These are phyloP conservation scores for Kryptolebias marmoratus DNA, from an alignment of 2,113 vertebrate genomes.

Conservation along the genomic window DNA sequence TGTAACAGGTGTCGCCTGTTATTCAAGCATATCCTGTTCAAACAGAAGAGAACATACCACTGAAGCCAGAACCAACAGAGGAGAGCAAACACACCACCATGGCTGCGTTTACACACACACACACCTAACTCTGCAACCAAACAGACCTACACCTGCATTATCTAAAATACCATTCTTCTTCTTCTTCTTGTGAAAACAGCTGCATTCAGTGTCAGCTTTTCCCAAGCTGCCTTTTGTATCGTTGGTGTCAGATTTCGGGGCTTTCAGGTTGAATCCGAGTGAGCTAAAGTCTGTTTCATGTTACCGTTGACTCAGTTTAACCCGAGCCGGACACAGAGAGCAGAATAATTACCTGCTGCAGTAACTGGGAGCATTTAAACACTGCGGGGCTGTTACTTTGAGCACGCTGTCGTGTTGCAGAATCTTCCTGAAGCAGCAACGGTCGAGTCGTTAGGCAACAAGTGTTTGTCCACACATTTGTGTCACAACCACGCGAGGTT, in stretches of 20 bases:
- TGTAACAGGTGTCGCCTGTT: conserved; percentile 48
- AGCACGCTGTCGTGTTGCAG: background rate
- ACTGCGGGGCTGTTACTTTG: background rate
- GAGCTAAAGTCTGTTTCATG: background rate
- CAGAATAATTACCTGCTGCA: background rate
- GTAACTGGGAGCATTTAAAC: background rate
- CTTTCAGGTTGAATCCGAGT: background rate
- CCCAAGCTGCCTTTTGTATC: no score
- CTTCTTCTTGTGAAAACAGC: background rate
- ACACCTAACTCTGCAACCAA: background rate
- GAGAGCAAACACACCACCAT: conserved; percentile 13
- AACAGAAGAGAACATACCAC: conserved; percentile 24
- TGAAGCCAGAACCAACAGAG: conserved; percentile 22
- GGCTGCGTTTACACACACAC: background rate
- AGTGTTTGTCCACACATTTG: no score
- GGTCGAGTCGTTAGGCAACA: no score
- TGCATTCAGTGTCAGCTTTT: background rate
- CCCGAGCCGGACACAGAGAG: background rate
- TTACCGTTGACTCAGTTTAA: background rate
- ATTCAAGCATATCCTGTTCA: conserved; percentile 81
- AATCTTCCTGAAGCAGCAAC: background rate
- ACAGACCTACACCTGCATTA: background rate
- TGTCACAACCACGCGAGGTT: no score
- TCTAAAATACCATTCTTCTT: background rate
- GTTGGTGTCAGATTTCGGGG: background rate